Percentiles rank a stretch among this genome's conserved stretches.
These are phyloP conservation scores for Dione vanillae DNA, from an alignment of 2,888 invertebrate species.

Conservation along the genomic window DNA sequence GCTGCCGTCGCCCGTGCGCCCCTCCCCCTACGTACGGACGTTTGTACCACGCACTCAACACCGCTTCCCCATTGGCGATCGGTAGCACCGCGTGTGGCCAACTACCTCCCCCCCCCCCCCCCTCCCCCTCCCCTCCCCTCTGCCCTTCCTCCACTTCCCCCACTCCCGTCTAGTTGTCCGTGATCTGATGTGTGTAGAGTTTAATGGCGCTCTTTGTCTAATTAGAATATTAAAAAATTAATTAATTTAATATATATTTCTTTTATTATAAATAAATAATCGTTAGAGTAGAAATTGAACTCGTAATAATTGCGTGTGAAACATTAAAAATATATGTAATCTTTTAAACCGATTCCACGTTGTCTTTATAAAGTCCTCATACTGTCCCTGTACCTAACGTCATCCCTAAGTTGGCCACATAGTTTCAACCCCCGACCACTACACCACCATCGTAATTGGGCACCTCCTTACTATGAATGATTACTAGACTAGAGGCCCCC, in stretches of 20 bases:
- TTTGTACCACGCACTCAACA: constrained; percentile 84
- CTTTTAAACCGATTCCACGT: no score
- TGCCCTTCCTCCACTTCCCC: constrained; percentile 32
- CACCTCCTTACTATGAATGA: constrained; percentile 27
- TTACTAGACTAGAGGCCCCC: constrained; percentile 15
- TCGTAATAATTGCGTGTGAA: no score
- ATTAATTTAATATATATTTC: no score
- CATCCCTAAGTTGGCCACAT: constrained; percentile 26
- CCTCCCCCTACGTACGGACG: constrained; percentile 83
- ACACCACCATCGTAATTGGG: constrained; percentile 39
- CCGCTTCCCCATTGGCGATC: constrained; percentile 79
- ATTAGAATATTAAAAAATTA: no score
- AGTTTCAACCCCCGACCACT: constrained; percentile 27
- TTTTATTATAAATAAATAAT: no score
- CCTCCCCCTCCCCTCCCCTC: constrained; percentile 33
- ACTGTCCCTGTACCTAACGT: constrained; percentile 27
- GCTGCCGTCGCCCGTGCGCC: constrained; percentile 79
- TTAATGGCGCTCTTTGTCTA: no score
- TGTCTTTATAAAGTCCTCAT: constrained; percentile 22
- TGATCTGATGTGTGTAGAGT: no score
- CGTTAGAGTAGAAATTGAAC: no score
- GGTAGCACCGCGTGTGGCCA: constrained; percentile 55
- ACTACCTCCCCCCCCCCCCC: constrained; percentile 4
- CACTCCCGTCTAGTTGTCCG: no score
- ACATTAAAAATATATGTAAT: not conserved